These are phyloP conservation scores for Psilopogon haemacephalus DNA, from an alignment of 2,113 vertebrate species.

Conservation along the genomic window DNA sequence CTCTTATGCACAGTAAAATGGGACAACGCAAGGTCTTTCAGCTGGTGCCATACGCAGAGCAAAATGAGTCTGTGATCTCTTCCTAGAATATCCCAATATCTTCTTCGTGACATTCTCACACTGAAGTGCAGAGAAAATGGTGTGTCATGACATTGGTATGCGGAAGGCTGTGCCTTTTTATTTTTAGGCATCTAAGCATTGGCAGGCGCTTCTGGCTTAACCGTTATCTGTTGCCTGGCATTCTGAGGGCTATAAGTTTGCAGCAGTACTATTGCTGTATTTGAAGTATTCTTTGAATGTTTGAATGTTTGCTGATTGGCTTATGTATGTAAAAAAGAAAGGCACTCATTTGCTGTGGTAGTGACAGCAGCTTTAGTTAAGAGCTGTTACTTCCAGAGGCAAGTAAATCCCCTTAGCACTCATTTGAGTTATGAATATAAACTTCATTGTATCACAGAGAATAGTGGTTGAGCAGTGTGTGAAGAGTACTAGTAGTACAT, in stretches of 20 bases:
- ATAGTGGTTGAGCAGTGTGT: not conserved
- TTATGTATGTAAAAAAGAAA: not conserved
- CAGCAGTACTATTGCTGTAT: not conserved
- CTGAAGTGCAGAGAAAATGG: conserved; percentile 25
- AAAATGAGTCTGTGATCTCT: not conserved
- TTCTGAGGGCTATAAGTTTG: conserved; percentile 14
- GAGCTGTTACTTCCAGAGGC: not conserved
- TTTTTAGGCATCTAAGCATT: conserved; percentile 62
- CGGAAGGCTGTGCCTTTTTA: conserved; percentile 35
- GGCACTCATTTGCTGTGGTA: not conserved
- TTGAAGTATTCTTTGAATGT: conserved; percentile 25
- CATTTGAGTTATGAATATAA: not conserved
- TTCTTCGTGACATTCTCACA: not conserved
- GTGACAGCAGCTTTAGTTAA: not conserved
- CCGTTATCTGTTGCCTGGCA: conserved; percentile 62
- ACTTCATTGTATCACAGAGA: not conserved
- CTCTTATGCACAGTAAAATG: not conserved
- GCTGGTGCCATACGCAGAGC: not conserved
- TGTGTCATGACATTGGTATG: conserved; percentile 46
- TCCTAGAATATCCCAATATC: not conserved
- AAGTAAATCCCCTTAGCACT: not conserved
- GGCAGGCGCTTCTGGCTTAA: conserved; percentile 60
- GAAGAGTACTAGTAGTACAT: not conserved
- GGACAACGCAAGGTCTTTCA: not conserved
- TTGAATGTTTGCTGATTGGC: not conserved